phyloP scores from a whole-genome alignment of 2,113 vertebrate genomes.

The Pomatostomus ruficeps region DNA sequence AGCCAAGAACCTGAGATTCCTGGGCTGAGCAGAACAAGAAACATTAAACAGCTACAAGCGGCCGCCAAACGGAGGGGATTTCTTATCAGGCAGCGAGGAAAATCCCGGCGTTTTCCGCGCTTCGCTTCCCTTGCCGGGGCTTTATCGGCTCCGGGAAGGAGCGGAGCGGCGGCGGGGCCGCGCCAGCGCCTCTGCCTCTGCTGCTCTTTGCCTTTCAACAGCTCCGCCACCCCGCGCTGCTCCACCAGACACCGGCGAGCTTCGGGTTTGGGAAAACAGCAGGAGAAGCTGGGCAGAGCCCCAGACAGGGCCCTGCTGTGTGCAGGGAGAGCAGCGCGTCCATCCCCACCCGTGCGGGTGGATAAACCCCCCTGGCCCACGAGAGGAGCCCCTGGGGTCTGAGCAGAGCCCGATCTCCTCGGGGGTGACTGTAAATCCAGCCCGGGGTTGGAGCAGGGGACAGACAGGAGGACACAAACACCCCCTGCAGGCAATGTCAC shows the following conservation, averaged over 20 bases:
- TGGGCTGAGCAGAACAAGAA: neutral
- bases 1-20: neutral
- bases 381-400: neutral
- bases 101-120: neutral
- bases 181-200: neutral
- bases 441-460: neutral
- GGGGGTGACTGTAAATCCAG: neutral
- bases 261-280: neutral
- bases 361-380: neutral
- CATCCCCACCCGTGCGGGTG: neutral
- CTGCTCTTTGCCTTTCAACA: slow-evolving; percentile 15
- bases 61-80: neutral
- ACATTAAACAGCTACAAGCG: neutral
- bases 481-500: neutral
- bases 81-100: neutral
- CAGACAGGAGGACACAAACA: neutral
- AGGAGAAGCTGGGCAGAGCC: neutral
- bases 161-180: neutral
- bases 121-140: neutral
- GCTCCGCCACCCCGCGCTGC: neutral
- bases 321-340: neutral
- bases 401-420: neutral
- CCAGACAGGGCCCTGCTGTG: neutral
- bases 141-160: neutral
- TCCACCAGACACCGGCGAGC: neutral